phyloP scores from a whole-genome alignment of 2,888 invertebrate genomes.

The Eucera pruinosa region DNA sequence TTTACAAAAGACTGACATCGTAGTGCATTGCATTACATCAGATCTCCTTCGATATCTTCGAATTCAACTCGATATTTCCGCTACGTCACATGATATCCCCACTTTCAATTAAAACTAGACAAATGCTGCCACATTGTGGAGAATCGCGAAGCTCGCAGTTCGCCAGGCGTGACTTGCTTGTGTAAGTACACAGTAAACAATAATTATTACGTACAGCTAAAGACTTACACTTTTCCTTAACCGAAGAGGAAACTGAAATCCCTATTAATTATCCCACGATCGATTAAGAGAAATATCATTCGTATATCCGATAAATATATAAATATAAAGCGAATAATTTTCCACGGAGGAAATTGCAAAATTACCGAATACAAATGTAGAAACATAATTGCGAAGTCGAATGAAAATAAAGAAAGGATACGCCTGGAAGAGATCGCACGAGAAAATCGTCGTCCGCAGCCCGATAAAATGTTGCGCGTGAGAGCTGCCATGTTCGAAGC shows the following conservation, averaged over 20 bases:
- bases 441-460: constrained; percentile 56
- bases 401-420: constrained; percentile 75
- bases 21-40: too few species aligned
- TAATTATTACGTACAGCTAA: background rate
- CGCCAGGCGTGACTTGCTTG: background rate
- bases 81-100: background rate
- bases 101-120: background rate
- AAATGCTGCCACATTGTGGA: constrained; percentile 32
- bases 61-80: background rate
- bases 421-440: constrained; percentile 64
- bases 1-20: too few species aligned
- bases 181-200: too few species aligned
- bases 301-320: too few species aligned
- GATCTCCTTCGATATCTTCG: background rate
- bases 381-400: too few species aligned
- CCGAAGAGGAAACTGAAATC: constrained; percentile 67
- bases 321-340: too few species aligned
- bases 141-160: background rate
- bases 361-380: too few species aligned
- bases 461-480: constrained; percentile 60
- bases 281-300: constrained; percentile 47
- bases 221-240: constrained; percentile 72
- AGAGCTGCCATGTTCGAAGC: constrained; percentile 73
- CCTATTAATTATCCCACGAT: constrained; percentile 59
- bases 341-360: too few species aligned